Evolutionary conservation across 2,797 vertebrate species (phyloP), one percentile per base, ranked within the genome.

Genomic region (Hapalemur alaotrensis): DNA sequence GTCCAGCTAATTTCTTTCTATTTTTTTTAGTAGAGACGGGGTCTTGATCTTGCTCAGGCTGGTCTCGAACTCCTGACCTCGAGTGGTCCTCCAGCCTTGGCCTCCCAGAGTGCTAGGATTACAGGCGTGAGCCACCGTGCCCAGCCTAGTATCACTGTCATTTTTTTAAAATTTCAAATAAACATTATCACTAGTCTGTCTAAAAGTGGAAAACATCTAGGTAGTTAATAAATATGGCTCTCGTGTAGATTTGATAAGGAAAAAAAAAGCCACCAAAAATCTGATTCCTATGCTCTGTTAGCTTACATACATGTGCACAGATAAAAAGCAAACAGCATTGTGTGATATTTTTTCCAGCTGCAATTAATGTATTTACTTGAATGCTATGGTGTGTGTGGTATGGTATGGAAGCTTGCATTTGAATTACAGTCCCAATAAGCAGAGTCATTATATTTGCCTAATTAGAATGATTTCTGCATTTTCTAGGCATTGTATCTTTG

Each of bases 341-440:
- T 18, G 50, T 30, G 8, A 11, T 54, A 61, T 63, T 89, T 72
- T 54, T 83, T 79, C 67, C 38, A 95, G 88, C 8, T 89, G 63
- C 20, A 82, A 83, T 79, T 89, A 89, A 92, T 61, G n/a, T n/a
- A 83, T 72, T 81, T 38, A 78, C 67, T 95, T 93, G 70, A 75
- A 73, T 50, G 22, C 3, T 75, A 7, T 48, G n/a, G 18, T 25
- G 32, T 79, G 23, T 72, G 75, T 65, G 88, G 22, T 54, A 54
- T 54, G 54, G 54, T 23, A 73, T 23, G 15, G 43, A 88, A 94
- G 52, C 15, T 83, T 94, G 78, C n/a, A 57, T 85, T 91, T 69
- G 28, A 81, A 70, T 43, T 80, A 65, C 28, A 70, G 20, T 70
- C 93, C 41, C 46, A 72, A 70, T 63, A 92, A 92, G 69, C 15